These are phyloP conservation scores for Hemistola chrysoprasaria DNA, from an alignment of 2,888 invertebrate genomes.

Conservation along the genomic window DNA sequence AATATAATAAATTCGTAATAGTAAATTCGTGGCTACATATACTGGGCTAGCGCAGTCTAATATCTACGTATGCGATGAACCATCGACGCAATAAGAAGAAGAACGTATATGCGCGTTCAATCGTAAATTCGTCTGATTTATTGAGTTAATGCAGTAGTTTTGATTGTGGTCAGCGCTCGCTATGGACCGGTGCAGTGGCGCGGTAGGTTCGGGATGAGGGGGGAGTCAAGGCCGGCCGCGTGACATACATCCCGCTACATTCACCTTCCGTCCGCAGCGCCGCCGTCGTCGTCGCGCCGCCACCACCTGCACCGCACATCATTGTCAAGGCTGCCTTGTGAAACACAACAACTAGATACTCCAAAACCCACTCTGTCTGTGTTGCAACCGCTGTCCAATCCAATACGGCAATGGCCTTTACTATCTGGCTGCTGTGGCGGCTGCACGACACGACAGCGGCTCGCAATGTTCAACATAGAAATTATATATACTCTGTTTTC, in stretches of 20 bases:
- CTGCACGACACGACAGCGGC: slow-evolving; percentile 28
- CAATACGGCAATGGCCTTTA: slow-evolving; percentile 47
- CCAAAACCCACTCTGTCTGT: slow-evolving; percentile 57
- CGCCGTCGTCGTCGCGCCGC: slow-evolving; percentile 39
- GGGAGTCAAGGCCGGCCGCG: slow-evolving; percentile 74
- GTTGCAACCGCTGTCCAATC: slow-evolving; percentile 46
- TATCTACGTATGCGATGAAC: too few relatives aligned
- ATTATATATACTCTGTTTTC: too few relatives aligned
- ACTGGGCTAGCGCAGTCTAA: too few relatives aligned
- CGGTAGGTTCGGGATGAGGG: slow-evolving; percentile 55
- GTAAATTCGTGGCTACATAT: too few relatives aligned
- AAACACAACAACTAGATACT: slow-evolving; percentile 51
- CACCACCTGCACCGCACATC: slow-evolving; percentile 59
- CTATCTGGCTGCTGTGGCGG: slow-evolving; percentile 16
- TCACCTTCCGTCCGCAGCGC: slow-evolving; percentile 70
- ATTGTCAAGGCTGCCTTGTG: slow-evolving; percentile 78
- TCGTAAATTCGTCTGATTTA: slow-evolving; percentile 16
- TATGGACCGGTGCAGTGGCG: slow-evolving; percentile 31
- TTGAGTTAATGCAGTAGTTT: slow-evolving; percentile 27
- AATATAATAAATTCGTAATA: too few relatives aligned
- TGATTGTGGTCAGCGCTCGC: too few relatives aligned
- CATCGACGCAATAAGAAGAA: too few relatives aligned
- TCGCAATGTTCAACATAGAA: slow-evolving; percentile 5
- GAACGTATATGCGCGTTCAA: slow-evolving; percentile 3
- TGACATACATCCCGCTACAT: slow-evolving; percentile 75